Base-by-base conservation (phyloP, 2,888 invertebrate genomes). In the Leptinotarsa peninsularis region DNA sequence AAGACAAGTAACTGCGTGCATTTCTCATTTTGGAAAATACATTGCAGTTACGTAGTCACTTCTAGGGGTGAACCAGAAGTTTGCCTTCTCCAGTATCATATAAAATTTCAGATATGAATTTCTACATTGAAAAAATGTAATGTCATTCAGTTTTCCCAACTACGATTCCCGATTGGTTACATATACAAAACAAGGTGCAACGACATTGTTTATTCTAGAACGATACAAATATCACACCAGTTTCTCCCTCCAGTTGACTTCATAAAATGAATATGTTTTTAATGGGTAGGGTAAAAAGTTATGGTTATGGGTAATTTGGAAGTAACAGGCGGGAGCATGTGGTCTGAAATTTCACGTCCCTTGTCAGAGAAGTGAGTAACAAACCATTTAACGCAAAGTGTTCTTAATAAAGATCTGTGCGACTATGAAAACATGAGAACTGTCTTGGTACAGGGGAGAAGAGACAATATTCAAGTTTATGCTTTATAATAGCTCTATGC, bases 401-500 rank as follows among this genome's bases (percentile, higher is more conserved):
- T 73, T 73, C 72, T 58, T 73, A 73, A 73, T 73, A 67, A 73
- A 73, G 72, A 73, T 60, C 67, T 67, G 56, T 5, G 72, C 33
- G 58, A 58, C 72, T 67, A 73, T 73, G 50, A 67, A 73, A 73
- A 67, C 72, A 67, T 73, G 72, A 67, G 72, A 73, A 67, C 67
- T 27, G 67, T 23, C 58, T 56, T 17, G 49, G 60, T 17, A 49
- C n/a, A 58, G 18, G 67, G 54, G 67, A 73, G 43, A 73, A 33
- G 54, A 21, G n/a, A 68, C 27, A 27, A 54, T 54, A 43, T 54
- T 72, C 21, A 66, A 33, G 18, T 54, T 66, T 33, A 72, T 52
- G 56, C 14, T 17, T 18, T 18, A 18, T 18, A 18, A 18, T 18
- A 18, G 18, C 18, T 18, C 1, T 17, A 10, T 27, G 54, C 52